Base-by-base conservation (phyloP, 2,113 vertebrate species). In the Phycodurus eques region DNA sequence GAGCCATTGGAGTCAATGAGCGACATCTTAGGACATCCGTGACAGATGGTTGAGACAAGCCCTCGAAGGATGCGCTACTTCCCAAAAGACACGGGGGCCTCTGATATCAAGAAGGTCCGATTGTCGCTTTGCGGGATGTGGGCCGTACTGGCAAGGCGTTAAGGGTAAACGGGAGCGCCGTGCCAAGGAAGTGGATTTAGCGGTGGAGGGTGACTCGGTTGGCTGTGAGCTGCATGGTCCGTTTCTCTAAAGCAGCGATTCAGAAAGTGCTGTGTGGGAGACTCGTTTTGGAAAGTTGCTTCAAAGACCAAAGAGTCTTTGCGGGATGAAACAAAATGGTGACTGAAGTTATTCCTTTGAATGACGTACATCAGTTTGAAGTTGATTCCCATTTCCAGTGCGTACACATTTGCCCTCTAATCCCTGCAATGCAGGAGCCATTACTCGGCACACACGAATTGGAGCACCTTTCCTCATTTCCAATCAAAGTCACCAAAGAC, bases 1-100 rank as follows among this genome's bases (percentile, higher is more conserved):
- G 75, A 83, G 51, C 74, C 70, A 68, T 9, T 75, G 68, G 74
- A 73, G 65, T 83, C 22, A 57, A 85, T 80, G 68, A 74, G 70
- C 78, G 83, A 85, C 71, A 73, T 78, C 43, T 67, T 31, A 47
- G 69, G 82, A 83, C 78, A 80, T 86, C 86, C 75, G 84, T 90
- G 85, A 91, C 87, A 81, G 88, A 90, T 89, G 87, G 87, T 76
- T 86, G 74, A 81, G 87, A 89, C 84, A 90, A 88, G 84, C 83
- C 74, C 83, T 86, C 72, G 60, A 83, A 75, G 75, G 74, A 86
- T 57, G 63, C 72, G 76, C 76, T 83, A 87, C 82, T 77, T 88
- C 75, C 54, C 75, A 83, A 88, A 82, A 71, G 62, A 78, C 74
- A 82, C 42, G 74, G 83, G 80, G 82, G 70, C 59, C 59, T 61